Percentiles rank a stretch among this genome's conserved stretches.
phyloP scores from a whole-genome alignment of 2,888 invertebrate genomes.

The Unio pictorum region DNA sequence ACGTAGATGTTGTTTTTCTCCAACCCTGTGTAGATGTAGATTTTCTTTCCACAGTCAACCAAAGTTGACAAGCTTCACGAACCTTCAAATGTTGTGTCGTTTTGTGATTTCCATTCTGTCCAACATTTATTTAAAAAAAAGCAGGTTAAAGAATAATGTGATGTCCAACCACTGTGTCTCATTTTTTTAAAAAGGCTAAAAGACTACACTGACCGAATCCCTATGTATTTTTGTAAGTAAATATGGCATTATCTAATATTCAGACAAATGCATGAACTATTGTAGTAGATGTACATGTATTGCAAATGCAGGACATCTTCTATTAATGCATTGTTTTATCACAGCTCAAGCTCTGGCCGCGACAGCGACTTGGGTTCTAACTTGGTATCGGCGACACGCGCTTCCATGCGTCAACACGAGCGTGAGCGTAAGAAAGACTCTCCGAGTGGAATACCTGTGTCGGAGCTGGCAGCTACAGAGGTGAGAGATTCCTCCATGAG shows the following conservation, averaged over 20 bases:
- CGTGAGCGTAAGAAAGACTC: constrained; percentile 43
- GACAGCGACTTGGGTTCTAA: constrained; percentile 42
- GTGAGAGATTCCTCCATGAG: constrained; percentile 26
- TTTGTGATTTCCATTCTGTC: too few relatives aligned
- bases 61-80: too few relatives aligned
- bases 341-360: constrained; percentile 53
- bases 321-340: constrained; percentile 25
- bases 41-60: too few relatives aligned
- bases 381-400: constrained; percentile 27
- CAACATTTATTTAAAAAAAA: neutral
- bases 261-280: constrained; percentile 6
- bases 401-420: constrained; percentile 42
- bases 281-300: neutral
- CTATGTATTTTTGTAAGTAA: too few relatives aligned
- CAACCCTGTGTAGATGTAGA: too few relatives aligned
- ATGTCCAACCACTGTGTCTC: too few relatives aligned
- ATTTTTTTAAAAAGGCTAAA: neutral
- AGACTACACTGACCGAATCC: too few relatives aligned
- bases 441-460: constrained; percentile 30
- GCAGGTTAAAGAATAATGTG: too few relatives aligned
- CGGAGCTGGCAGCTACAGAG: constrained; percentile 23
- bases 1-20: too few relatives aligned
- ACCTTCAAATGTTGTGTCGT: too few relatives aligned
- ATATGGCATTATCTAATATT: neutral
- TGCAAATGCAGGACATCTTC: constrained; percentile 4